Base-by-base conservation (phyloP, 2,888 invertebrate species). In the Smittia sp. region DNA sequence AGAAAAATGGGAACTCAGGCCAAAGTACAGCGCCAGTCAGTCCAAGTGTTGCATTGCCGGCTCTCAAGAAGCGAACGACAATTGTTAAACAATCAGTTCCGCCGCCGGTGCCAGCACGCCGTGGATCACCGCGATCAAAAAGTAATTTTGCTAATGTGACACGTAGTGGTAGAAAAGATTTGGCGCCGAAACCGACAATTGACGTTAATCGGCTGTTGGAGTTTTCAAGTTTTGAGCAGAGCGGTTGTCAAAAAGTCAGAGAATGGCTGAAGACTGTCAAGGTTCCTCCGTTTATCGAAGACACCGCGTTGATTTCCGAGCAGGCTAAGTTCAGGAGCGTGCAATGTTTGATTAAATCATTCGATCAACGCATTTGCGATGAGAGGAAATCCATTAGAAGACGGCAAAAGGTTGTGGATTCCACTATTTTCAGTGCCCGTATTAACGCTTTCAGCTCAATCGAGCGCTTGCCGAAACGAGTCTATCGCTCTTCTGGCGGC, bases 91-190 rank as follows among this genome's bases (percentile, higher is more conserved):
- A 89, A 77, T 90, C 91, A 82, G 88, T 93, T 52, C 94, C 94
- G 54, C 94, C 94, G 73, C 94, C 94, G 22, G 94, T 94, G 70
- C 94, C 94, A 73, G 94, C 94, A 1, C 32, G 32, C 9, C 85
- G 94, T 78, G 92, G 92, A 74, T 90, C 91, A 25, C 91, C 90
- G 58, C 89, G 89, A 81, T 82, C 85, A 74, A 74, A 74, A 74
- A 46, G 70, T 69, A 72, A 74, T 27, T 22, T 72, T 20, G 74
- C 72, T 75, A 25, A 15, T 46, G 7, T 18, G 9, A 32, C 63
- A 65, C 32, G 13, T 68, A 13, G 52, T n/a, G n/a, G 52, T 7
- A 52, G 13, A 52, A 52, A 52, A n/a, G 6, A 52, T n/a, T n/a
- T 52, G 15, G 15, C 46, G 3, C 6, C 6, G 15, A 15, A 46